phyloP scores from a whole-genome alignment of 2,797 vertebrate genomes.

The Gobio occitaniae region DNA sequence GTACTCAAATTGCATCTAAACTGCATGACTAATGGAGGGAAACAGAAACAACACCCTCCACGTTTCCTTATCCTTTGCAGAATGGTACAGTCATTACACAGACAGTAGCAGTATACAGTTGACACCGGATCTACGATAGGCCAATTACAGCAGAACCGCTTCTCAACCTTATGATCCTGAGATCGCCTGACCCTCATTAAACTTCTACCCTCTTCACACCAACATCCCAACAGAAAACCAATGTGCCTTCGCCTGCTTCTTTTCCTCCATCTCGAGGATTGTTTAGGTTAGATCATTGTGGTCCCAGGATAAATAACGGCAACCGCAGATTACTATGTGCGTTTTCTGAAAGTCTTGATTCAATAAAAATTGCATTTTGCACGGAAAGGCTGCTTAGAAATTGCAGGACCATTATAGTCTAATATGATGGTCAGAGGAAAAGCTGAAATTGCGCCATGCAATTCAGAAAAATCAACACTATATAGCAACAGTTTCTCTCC shows the following conservation, averaged over 20 bases:
- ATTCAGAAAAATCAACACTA: slow-evolving; percentile 13
- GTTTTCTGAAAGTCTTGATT: not conserved
- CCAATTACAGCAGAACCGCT: slow-evolving; percentile 60
- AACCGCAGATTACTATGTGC: not conserved
- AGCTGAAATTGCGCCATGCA: not conserved
- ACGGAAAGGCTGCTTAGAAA: not conserved
- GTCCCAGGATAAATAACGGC: not conserved
- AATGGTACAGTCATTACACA: slow-evolving; percentile 45
- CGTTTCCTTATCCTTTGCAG: slow-evolving; percentile 16
- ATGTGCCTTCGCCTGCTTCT: not conserved
- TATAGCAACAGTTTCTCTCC: slow-evolving; percentile 28
- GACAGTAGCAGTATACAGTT: slow-evolving; percentile 46
- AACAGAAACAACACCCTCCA: not conserved
- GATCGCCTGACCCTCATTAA: slow-evolving; percentile 54
- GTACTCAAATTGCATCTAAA: not conserved
- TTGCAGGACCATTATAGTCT: slow-evolving; percentile 12
- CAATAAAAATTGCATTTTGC: slow-evolving; percentile 2
- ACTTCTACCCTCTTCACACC: slow-evolving; percentile 37
- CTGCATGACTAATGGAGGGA: not conserved
- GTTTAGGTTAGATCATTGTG: not conserved
- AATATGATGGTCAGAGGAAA: slow-evolving; percentile 5
- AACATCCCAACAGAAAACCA: slow-evolving; percentile 21
- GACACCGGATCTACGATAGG: slow-evolving; percentile 48
- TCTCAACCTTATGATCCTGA: slow-evolving; percentile 54
- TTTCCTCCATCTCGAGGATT: not conserved